Base-by-base conservation (phyloP, 1,140 invertebrate genomes). In the Drosophila santomea region DNA sequence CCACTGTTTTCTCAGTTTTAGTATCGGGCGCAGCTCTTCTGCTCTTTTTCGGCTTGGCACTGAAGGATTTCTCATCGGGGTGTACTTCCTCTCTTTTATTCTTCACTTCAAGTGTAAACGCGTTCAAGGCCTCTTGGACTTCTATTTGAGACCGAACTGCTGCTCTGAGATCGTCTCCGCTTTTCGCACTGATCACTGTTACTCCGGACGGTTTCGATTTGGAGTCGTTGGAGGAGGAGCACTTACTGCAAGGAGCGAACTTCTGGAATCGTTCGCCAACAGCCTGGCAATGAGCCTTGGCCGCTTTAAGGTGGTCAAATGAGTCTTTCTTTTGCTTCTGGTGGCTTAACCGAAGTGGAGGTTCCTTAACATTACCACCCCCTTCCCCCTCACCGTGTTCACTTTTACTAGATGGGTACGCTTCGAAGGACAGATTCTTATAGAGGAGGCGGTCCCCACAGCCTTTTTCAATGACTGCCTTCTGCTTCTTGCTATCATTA, bases 131-230 rank as follows among this genome's bases (percentile, higher is more conserved):
- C 15, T 78, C 50, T n/a, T 83, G 80, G 15, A 83, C 7, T 3
- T 82, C 45, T 3, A 89, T 80, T 44, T 91, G 81, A 0, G 81
- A 83, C 2, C 56, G 62, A 1, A 91, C 82, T 14, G 74, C 38
- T 3, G 54, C 43, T 10, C 78, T 80, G 20, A 91, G 60, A 8
- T 86, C 60, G 2, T 73, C 59, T 8, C 71, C 85, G 39, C 81
- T 89, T 11, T 78, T 85, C 1, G 56, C 45, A 14, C 88, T 83
- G 5, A 91, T 81, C 2, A 85, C 61, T 0, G 80, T 89, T 14
- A 52, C 48, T 1, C 25, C n/a, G 0, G 78, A 76, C 4, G 5
- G 17, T 6, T 38, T 45, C 0, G 72, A 56, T 23, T 52, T 50
- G 4, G 15, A 17, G 2, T 17, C 15, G 14, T 38, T 56, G 5